Percentiles rank a stretch among this genome's conserved stretches.
Conservation (phyloP, 2,888 invertebrate species). For the Cheilosia vulpina region DNA sequence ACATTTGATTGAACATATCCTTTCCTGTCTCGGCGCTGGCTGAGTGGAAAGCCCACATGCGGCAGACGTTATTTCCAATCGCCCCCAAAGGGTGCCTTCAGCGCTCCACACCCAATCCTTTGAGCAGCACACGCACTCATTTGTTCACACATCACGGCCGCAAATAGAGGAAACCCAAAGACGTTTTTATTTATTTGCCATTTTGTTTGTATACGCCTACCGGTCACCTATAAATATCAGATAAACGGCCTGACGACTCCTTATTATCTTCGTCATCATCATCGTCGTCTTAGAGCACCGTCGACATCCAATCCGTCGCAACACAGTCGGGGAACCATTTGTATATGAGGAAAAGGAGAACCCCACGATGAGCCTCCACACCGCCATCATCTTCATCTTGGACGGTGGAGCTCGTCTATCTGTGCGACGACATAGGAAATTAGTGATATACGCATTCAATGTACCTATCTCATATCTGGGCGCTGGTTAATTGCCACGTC, state of each 20-base stretch:
- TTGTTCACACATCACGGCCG: constrained; percentile 67
- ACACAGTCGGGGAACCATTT: constrained; percentile 11
- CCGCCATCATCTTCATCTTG: constrained; percentile 41
- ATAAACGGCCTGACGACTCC: constrained; percentile 64
- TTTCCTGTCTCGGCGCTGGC: neutral
- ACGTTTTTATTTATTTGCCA: constrained; percentile 68
- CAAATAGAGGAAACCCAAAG: constrained; percentile 50
- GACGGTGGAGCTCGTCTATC: constrained; percentile 42
- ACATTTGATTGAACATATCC: constrained; percentile 50
- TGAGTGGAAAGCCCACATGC: constrained; percentile 36
- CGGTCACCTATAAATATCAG: constrained; percentile 75
- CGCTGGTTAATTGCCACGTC: constrained; percentile 62
- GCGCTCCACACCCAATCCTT: constrained; percentile 65
- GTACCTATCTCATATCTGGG: constrained; percentile 38
- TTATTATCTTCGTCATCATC: constrained; percentile 65
- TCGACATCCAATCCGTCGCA: constrained; percentile 13
- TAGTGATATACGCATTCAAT: constrained; percentile 56
- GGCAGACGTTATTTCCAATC: constrained; percentile 56
- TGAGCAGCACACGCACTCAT: constrained; percentile 57
- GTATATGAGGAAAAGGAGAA: constrained; percentile 1
- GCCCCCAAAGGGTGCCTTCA: constrained; percentile 49
- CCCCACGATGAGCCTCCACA: constrained; percentile 26
- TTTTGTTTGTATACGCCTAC: constrained; percentile 74
- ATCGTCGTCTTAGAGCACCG: constrained; percentile 4
- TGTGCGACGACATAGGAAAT: constrained; percentile 54